Percentiles rank a stretch among this genome's conserved stretches.
These are phyloP conservation scores for Halictus quadricinctus DNA, from an alignment of 2,888 invertebrate species.

Conservation along the genomic window DNA sequence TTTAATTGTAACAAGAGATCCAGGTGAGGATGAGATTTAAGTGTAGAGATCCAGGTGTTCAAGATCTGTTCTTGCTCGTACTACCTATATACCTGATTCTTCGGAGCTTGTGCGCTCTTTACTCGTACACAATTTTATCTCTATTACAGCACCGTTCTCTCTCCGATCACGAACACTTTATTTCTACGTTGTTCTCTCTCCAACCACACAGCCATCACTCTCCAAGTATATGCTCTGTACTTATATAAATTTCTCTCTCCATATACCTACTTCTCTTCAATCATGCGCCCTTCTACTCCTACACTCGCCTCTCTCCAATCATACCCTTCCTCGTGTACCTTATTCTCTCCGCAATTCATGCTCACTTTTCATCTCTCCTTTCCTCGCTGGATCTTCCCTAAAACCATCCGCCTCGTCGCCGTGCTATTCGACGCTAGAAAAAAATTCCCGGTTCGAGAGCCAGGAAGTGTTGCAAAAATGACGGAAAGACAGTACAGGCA, in stretches of 20 bases:
- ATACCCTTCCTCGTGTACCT: not conserved
- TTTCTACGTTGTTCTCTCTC: not conserved
- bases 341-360: not conserved
- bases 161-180: not conserved
- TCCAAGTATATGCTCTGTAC: not conserved
- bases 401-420: not conserved
- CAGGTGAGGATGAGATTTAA: not conserved
- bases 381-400: not conserved
- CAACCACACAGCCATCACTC: not conserved
- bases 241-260: slow-evolving; percentile 14
- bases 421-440: not conserved
- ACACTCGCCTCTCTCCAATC: slow-evolving; percentile 1
- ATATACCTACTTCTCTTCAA: slow-evolving; percentile 10
- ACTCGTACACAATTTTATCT: not conserved
- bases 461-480: not conserved
- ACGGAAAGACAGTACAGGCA: not conserved
- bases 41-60: not conserved
- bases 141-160: not conserved
- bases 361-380: not conserved
- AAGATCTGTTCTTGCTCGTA: not conserved
- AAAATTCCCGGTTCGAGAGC: not conserved
- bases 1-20: not conserved
- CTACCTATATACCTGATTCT: not conserved
- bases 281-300: slow-evolving; percentile 10
- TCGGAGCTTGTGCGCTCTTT: not conserved